A percentile compares a stretch with the other conserved stretches of the same genome.
phyloP scores from a whole-genome alignment of 2,113 vertebrate species.

The Scopus umbretta region DNA sequence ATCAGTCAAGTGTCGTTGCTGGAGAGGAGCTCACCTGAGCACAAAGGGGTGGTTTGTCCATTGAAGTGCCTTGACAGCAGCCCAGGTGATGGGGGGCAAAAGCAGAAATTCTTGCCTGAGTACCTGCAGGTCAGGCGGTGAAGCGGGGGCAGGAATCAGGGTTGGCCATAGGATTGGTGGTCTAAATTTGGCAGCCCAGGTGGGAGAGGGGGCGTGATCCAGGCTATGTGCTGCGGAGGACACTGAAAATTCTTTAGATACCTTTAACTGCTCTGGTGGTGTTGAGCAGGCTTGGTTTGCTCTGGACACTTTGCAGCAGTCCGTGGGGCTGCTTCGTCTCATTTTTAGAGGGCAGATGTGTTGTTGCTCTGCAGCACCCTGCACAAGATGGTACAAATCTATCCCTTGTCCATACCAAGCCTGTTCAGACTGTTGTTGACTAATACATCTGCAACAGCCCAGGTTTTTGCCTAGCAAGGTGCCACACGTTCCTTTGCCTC shows the following conservation, averaged over 20 bases:
- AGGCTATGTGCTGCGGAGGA: rapidly evolving
- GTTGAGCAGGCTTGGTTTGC: not conserved
- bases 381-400: not conserved
- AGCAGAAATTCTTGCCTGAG: not conserved
- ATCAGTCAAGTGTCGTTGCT: rapidly evolving
- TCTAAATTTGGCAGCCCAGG: not conserved
- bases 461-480: not conserved
- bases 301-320: not conserved
- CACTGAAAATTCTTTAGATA: not conserved
- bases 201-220: not conserved
- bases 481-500: not conserved
- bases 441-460: not conserved
- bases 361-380: not conserved
- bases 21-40: not conserved
- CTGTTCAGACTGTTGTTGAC: not conserved
- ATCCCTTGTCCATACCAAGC: too few species aligned
- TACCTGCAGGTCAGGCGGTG: not conserved
- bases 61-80: not conserved
- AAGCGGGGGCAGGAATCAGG: not conserved
- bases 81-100: not conserved
- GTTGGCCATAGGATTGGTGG: not conserved
- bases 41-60: not conserved
- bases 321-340: not conserved
- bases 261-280: not conserved
- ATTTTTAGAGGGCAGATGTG: not conserved